These are phyloP conservation scores for Phalloptychus januarius DNA, from an alignment of 2,797 vertebrate species.

Conservation along the genomic window DNA sequence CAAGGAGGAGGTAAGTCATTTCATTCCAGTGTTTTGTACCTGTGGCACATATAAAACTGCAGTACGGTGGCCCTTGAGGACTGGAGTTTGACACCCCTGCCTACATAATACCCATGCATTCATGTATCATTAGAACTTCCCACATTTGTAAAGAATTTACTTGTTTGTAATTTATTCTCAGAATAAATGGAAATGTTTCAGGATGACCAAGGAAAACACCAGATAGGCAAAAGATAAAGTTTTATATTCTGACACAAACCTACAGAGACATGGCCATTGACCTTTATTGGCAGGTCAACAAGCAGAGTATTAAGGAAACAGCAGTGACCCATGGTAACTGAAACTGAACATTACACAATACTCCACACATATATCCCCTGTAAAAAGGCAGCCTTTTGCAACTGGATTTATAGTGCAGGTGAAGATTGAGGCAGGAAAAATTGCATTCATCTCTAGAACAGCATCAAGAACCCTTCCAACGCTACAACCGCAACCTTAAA, in stretches of 20 bases:
- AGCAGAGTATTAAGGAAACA: neutral
- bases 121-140: neutral
- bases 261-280: neutral
- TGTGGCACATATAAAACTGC: too few relatives aligned
- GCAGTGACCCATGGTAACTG: neutral
- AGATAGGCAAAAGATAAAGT: neutral
- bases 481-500: too few relatives aligned
- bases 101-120: neutral
- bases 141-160: neutral
- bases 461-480: too few relatives aligned
- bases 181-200: neutral
- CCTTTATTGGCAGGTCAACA: neutral
- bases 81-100: too few relatives aligned
- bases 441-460: too few relatives aligned
- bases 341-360: neutral
- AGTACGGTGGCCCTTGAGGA: too few relatives aligned
- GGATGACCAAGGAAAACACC: neutral
- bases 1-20: too few relatives aligned
- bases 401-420: too few relatives aligned
- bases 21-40: too few relatives aligned
- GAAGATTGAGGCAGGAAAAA: too few relatives aligned
- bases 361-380: neutral
- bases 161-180: neutral
- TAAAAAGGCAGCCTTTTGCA: too few relatives aligned
- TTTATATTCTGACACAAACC: neutral